Evolutionary conservation across 2,888 invertebrate species (phyloP), one percentile per base, ranked within the genome.

Genomic region (Campoplex capitator): DNA sequence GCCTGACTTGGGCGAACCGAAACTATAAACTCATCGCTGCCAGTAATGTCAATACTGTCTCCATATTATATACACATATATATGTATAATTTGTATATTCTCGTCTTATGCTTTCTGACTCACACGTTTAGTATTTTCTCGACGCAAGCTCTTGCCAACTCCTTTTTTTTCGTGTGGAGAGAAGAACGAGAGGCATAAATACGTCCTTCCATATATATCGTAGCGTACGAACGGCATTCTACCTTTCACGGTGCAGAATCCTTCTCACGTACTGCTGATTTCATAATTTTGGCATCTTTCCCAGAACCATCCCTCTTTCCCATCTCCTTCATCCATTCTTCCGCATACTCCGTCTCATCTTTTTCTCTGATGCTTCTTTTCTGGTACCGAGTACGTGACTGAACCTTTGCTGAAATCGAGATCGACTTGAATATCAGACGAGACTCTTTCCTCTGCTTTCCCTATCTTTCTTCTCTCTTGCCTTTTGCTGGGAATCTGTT

Each of bases 201-300:
- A 77, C 67, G 62, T 77, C 28, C 54, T 82, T 45, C 56, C 51
- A 71, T 81, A 38, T 56, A 48, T 71, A 81, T 74, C 74, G 71
- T 71, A 45, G 32, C 56, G 58, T 51, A 79, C 62, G 58, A 56
- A 76, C 62, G 65, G 78, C 62, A 78, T 81, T 81, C 70, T 70
- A 56, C 73, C 80, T 51, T 65, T 81, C 77, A 77, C 73, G 80
- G 84, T 86, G 83, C 78, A 82, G 89, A 90, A 91, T 90, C 90
- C 91, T 84, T 89, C 89, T 91, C 93, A 92, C 93, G 92, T 93
- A 92, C 90, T 91, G 93, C 92, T 93, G 93, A 93, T 93, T 93
- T 93, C 92, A 92, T 93, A 93, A 93, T 93, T 93, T 92, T 91
- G 92, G 93, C 92, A 92, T 92, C 91, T 92, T 91, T 92, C 92